These are phyloP conservation scores for Phainopepla nitens DNA, from an alignment of 2,113 vertebrate genomes.

Conservation along the genomic window DNA sequence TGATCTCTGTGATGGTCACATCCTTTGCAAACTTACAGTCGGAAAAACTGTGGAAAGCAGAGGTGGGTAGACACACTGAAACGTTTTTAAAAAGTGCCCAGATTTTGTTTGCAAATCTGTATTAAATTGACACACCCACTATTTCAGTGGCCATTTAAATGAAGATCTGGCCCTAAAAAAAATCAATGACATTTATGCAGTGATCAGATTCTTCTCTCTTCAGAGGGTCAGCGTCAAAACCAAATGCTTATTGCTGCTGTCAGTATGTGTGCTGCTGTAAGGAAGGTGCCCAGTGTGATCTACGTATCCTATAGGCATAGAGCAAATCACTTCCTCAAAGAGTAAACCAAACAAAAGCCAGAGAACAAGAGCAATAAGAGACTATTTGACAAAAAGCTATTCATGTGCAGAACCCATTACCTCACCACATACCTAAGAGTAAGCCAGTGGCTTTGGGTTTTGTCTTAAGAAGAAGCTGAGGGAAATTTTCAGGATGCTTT, in stretches of 20 bases:
- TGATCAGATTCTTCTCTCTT: background rate
- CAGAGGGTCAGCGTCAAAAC: background rate
- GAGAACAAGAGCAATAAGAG: conserved; percentile 18
- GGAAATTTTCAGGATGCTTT: conserved; percentile 36
- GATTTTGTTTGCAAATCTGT: background rate
- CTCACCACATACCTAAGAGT: background rate
- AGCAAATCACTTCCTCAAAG: background rate
- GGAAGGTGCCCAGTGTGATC: background rate
- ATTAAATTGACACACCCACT: background rate
- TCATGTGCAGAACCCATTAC: conserved; percentile 23
- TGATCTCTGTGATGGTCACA: background rate
- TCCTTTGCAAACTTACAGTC: background rate
- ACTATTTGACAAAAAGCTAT: conserved; percentile 24
- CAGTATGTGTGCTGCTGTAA: background rate
- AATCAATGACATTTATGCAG: background rate
- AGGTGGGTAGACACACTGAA: background rate
- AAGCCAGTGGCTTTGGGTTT: background rate
- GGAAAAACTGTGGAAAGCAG: background rate
- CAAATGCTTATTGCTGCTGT: background rate
- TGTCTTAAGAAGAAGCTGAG: background rate
- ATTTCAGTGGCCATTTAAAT: background rate
- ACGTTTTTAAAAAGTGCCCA: background rate
- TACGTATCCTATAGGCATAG: background rate
- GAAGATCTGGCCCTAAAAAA: background rate
- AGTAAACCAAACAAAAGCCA: conserved; percentile 6